phyloP scores from a whole-genome alignment of 1,140 invertebrate species.

The Metaphire vulgaris region DNA sequence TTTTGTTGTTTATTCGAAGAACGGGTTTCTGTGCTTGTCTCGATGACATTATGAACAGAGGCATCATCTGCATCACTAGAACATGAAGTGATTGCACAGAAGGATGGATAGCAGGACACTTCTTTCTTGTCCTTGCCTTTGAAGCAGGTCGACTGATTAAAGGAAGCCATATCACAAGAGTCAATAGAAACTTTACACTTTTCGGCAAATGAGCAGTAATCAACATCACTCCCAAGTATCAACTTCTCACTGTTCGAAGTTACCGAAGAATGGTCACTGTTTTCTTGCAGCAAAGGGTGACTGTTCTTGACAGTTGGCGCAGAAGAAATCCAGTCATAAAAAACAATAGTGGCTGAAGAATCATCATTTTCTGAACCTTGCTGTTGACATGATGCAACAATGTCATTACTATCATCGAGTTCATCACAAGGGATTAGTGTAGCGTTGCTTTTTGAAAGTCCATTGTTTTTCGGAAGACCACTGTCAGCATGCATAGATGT shows the following conservation, averaged over 20 bases:
- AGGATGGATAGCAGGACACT: neutral
- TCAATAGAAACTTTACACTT: no score
- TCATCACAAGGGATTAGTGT: neutral
- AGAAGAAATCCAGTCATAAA: neutral
- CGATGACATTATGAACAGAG: neutral
- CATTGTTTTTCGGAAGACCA: conserved; percentile 70
- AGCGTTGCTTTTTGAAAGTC: conserved; percentile 52
- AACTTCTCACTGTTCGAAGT: no score
- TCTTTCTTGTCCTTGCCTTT: neutral
- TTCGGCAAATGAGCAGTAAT: no score
- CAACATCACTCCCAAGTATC: no score
- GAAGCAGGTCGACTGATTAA: no score
- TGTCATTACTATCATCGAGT: neutral
- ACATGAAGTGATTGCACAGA: neutral
- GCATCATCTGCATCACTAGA: neutral
- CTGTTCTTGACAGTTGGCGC: no score
- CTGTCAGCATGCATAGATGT: conserved; percentile 91
- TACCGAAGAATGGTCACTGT: no score
- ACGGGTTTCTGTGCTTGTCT: no score
- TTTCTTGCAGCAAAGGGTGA: no score
- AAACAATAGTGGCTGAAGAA: neutral
- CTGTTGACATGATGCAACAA: neutral
- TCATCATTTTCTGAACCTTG: neutral
- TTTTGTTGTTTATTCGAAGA: no score
- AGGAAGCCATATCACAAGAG: no score